A percentile compares a stretch with the other conserved stretches of the same genome.
phyloP scores from a whole-genome alignment of 2,888 invertebrate genomes.

The Hyppa rectilinea region DNA sequence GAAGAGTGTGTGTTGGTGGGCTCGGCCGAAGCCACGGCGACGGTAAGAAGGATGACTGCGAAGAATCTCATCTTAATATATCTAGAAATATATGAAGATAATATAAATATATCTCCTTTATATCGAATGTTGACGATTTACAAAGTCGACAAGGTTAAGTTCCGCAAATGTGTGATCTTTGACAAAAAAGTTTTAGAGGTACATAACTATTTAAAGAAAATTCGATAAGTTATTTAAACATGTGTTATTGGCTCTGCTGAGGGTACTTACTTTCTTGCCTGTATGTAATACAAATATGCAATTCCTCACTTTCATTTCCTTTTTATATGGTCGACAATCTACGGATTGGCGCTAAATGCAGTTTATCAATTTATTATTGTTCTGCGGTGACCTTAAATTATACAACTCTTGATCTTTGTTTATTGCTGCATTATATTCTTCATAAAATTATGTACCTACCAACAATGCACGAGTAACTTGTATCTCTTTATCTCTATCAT shows the following conservation, averaged over 20 bases:
- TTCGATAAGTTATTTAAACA: background rate
- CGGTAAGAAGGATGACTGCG: slow-evolving; percentile 77
- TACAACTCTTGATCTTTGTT: slow-evolving; percentile 10
- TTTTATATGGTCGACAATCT: slow-evolving; percentile 35
- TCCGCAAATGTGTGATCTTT: background rate
- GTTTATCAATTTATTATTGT: slow-evolving; percentile 25
- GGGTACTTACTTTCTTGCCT: slow-evolving; percentile 34
- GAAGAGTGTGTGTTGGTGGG: slow-evolving; percentile 71
- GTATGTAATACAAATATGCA: slow-evolving; percentile 33
- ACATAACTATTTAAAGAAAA: too few species aligned
- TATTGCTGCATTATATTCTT: slow-evolving; percentile 7
- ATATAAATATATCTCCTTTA: background rate
- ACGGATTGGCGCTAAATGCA: slow-evolving; percentile 8
- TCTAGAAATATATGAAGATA: slow-evolving; percentile 58
- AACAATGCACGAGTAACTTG: background rate
- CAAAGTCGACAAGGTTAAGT: too few species aligned
- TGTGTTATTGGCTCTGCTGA: background rate
- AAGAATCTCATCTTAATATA: slow-evolving; percentile 80
- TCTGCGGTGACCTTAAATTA: background rate
- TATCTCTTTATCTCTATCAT: background rate
- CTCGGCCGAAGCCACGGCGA: slow-evolving; percentile 76
- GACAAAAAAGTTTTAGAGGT: background rate
- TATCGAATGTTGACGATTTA: background rate
- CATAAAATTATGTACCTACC: background rate
- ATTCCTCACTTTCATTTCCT: slow-evolving; percentile 5